Evolutionary conservation across 2,888 invertebrate species (phyloP).

Genomic region (Chirona hameri): DNA sequence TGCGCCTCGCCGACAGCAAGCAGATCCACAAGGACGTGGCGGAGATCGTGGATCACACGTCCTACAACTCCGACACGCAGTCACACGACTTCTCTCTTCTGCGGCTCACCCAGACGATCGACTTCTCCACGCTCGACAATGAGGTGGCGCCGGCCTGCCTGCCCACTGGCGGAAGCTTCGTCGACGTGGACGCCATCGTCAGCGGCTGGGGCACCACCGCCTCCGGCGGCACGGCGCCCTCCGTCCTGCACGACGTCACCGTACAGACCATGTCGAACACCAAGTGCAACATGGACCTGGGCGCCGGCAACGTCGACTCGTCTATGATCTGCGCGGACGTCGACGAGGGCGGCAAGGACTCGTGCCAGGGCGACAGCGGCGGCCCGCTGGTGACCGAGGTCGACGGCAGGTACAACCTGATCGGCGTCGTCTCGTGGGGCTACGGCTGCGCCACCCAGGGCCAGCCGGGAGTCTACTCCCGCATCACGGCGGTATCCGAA

Average conservation of each 20-base stretch:
- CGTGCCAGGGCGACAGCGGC: no score
- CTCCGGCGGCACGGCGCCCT: constrained; percentile 30
- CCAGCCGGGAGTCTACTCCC: constrained; percentile 1
- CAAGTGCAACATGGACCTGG: not conserved
- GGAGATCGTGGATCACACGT: not conserved
- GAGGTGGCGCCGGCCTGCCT: constrained; percentile 32
- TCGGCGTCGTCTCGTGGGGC: not conserved
- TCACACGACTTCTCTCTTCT: constrained; percentile 31
- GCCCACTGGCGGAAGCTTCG: constrained; percentile 2
- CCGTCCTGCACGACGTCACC: constrained; percentile 29
- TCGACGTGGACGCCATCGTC: no score
- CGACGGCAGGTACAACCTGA: not conserved
- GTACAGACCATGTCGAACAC: constrained; percentile 30
- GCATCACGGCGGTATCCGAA: not conserved
- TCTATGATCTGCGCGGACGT: not conserved
- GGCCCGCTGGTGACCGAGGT: not conserved
- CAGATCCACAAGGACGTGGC: not conserved
- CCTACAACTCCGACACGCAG: not conserved
- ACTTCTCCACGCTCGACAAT: constrained; percentile 12
- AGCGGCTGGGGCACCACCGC: constrained; percentile 31
- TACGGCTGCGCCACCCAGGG: not conserved
- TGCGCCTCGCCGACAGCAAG: not conserved
- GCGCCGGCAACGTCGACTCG: constrained; percentile 13
- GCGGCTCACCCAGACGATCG: constrained; percentile 13
- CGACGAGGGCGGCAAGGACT: not conserved